Evolutionary conservation across 37 sponge, comb jelly and placozoan species (phyloP).

Genomic region (Hexactinellida sp.): DNA sequence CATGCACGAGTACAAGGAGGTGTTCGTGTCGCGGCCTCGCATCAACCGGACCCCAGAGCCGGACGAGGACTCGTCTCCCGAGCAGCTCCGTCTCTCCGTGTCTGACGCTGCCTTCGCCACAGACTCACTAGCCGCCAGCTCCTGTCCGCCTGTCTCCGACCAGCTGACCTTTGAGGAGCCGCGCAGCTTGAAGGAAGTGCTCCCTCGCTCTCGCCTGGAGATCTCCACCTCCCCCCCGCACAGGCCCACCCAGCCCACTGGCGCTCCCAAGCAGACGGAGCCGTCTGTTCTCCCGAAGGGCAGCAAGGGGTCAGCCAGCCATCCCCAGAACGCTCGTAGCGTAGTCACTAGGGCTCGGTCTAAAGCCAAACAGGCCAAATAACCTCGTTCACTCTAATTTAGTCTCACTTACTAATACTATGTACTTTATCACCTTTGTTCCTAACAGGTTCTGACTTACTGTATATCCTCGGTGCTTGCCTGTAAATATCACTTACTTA

Average conservation of each 20-base stretch:
- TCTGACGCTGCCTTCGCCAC: background rate
- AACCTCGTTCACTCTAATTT: background rate
- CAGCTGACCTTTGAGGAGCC: background rate
- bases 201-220: background rate
- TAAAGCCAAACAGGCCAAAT: constrained; percentile 8
- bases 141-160: background rate
- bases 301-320: background rate
- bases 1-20: background rate
- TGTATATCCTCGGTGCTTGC: background rate
- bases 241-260: background rate
- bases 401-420: background rate
- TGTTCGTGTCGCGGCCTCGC: background rate
- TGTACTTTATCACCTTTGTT: background rate
- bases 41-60: background rate
- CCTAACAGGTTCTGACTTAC: background rate
- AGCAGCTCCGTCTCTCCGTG: background rate
- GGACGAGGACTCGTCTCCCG: background rate
- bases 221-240: background rate
- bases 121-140: background rate
- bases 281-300: background rate
- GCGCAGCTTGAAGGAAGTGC: background rate
- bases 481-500: constrained; percentile 1
- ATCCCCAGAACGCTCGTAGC: background rate
- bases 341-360: background rate
- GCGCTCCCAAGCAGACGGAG: background rate